Evolutionary conservation across 2,888 invertebrate genomes (phyloP).

Genomic region (Adelognathus sp.): DNA sequence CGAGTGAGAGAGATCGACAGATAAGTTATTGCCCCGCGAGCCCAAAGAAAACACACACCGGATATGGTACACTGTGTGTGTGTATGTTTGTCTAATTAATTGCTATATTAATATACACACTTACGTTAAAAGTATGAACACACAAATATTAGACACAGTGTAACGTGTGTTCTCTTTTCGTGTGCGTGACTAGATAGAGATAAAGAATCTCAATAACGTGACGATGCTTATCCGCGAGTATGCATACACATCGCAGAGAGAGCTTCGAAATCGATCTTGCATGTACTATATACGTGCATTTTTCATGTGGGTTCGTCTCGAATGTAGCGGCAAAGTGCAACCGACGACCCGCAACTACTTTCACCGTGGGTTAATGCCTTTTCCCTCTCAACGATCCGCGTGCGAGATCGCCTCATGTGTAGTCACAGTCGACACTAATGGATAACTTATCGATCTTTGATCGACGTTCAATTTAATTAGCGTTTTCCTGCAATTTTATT

Average conservation of each 20-base stretch:
- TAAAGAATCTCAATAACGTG: not conserved
- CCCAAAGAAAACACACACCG: constrained; percentile 5
- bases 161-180: not conserved
- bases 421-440: not conserved
- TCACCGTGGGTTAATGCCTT: constrained; percentile 76
- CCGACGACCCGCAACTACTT: constrained; percentile 68
- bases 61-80: not conserved
- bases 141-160: too few species aligned
- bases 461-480: too few species aligned
- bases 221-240: not conserved
- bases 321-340: constrained; percentile 59
- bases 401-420: not conserved
- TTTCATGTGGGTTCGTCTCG: constrained; percentile 1
- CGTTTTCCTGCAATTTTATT: too few species aligned
- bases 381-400: constrained; percentile 15
- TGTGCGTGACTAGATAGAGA: not conserved
- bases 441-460: too few species aligned
- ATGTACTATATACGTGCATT: too few species aligned
- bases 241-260: not conserved
- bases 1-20: not conserved
- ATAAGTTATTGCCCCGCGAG: constrained; percentile 3
- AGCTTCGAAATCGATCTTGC: constrained; percentile 11
- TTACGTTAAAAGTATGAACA: not conserved
- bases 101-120: not conserved
- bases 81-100: constrained; percentile 13